Base-by-base conservation (phyloP, 2,113 vertebrate species). In the Eulemur macaco region DNA sequence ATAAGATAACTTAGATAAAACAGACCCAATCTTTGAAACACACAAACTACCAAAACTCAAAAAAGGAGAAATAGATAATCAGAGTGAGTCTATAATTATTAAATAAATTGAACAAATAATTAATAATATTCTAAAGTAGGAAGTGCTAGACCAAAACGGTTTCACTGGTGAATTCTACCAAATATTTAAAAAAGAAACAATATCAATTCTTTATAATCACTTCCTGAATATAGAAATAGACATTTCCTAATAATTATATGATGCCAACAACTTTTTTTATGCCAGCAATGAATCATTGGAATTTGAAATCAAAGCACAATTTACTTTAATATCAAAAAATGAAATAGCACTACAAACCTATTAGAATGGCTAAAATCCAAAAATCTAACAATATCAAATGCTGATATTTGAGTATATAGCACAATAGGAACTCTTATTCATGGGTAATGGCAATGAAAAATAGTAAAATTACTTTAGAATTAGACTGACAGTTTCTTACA, bases 191-290 rank as follows among this genome's bases (percentile, higher is more conserved):
- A 90, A 86, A 60, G 31, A 90, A 86, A 60, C 23, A 71, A 76
- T 31, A 63, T 0, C 9, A 78, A 45, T 66, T 69, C 47, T 90
- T 92, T 76, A 34, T 17, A 34, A 80, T 68, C 12, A 90, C 5
- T 84, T 37, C 21, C 2, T 96, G 63, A 76, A 92, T 94, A 91
- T n/a, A 66, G 60, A 96, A 93, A 92, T 21, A 39, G 58, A 85
- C 20, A 81, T 64, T 89, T 85, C 27, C 45, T 47, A 95, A 64
- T 12, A 45, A 66, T 92, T 89, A 37, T 60, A 63, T 42, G 29
- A 85, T 81, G 23, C 14, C 1, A 37, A 17, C 11, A 37, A 20
- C 82, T 45, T 93, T 47, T 80, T 85, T 68, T 76, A 20, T 58
- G 6, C 3, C 64, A 85, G 6, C 39, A 73, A 94, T 64, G 25